Evolutionary conservation across 1,140 invertebrate genomes (phyloP), one percentile per base, ranked within the genome.

Genomic region (Platorchestia sp.): DNA sequence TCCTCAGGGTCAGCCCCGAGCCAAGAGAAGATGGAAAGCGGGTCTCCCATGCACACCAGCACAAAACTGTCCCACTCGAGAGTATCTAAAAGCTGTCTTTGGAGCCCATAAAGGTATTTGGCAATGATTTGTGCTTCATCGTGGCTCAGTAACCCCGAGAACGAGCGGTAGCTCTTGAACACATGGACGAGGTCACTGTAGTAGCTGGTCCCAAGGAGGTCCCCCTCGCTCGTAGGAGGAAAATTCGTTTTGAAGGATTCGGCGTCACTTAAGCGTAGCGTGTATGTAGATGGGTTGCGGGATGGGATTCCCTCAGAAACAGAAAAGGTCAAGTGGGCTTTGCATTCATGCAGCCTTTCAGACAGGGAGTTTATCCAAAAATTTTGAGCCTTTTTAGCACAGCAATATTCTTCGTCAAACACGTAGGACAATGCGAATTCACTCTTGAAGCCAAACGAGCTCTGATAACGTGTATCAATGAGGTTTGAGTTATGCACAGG

Each of bases 31-130:
- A 93, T 44, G 16, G 91, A 93, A 3, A 93, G 45, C 0, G 91
- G 91, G 91, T 93, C 91, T 5, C 91, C 91, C 43, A 93, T 44
- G 36, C 43, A 45, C 43, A 47, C 91, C 22, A 93, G 45, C 1
- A 93, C 91, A 93, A 93, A 93, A 36, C 91, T 93, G 45, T 93
- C 91, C 91, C 91, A 93, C 14, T 45, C 45, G 7, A 93, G 45
- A 47, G 44, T 93, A 1, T 93, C 7, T 3, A 93, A 93, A 7
- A 93, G 43, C n/a, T 47, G 7, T n/a, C 40, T 93, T 36, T 93
- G 91, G 36, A 93, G 27, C 27, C n/a, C 45, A 36, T 45, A 93
- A 10, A 47, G 1, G 10, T 40, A 14, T 93, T 47, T 6, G 10
- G 91, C 91, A 6, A 93, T 47, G 45, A 45, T 45, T 40, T 14